Percentiles rank a stretch among this genome's conserved stretches.
phyloP scores from a whole-genome alignment of 1,140 invertebrate genomes.

The Anoplolepis gracilipes region DNA sequence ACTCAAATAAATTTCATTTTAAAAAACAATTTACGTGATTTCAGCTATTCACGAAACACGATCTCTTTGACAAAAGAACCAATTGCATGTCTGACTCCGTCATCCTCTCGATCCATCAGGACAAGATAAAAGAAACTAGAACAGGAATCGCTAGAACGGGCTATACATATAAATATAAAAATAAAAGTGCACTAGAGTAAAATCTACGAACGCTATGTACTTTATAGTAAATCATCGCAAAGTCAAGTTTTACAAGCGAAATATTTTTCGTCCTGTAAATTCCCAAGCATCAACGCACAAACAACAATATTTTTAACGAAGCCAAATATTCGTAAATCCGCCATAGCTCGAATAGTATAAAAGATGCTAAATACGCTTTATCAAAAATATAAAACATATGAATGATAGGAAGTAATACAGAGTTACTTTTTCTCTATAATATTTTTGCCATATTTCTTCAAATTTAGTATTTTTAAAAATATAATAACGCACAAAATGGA shows the following conservation, averaged over 20 bases:
- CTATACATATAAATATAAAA: neutral
- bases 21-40: neutral
- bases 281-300: neutral
- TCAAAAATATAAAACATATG: constrained; percentile 7
- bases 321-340: neutral
- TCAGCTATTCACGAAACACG: neutral
- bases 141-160: neutral
- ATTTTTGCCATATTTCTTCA: neutral
- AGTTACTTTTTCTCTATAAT: neutral
- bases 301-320: neutral
- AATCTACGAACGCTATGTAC: neutral
- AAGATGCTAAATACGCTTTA: neutral
- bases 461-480: neutral
- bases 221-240: neutral
- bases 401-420: neutral
- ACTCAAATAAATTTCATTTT: neutral
- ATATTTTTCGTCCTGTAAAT: neutral
- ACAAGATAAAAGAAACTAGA: neutral
- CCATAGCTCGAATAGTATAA: neutral
- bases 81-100: neutral
- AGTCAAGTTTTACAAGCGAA: neutral
- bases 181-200: neutral
- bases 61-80: neutral
- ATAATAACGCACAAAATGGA: too few relatives aligned
- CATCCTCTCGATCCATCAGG: too few relatives aligned